These are phyloP conservation scores for Xestia xanthographa DNA, from an alignment of 2,888 invertebrate genomes.

Conservation along the genomic window DNA sequence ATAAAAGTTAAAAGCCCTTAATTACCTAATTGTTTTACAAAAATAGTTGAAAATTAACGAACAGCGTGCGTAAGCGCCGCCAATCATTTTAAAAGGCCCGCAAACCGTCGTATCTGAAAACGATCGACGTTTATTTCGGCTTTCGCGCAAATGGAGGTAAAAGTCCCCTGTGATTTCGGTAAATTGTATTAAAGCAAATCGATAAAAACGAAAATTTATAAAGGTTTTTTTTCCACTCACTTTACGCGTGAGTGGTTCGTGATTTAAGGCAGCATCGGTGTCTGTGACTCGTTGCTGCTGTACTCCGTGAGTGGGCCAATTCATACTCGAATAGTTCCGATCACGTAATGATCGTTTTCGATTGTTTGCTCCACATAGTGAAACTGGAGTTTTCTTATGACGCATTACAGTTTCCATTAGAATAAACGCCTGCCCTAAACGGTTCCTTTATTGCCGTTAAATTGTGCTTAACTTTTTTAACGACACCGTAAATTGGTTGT, in stretches of 20 bases:
- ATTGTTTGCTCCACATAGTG: slow-evolving; percentile 71
- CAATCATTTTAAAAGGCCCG: slow-evolving; percentile 72
- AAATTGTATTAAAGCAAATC: slow-evolving; percentile 82
- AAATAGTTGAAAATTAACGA: slow-evolving; percentile 61
- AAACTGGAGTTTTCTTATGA: slow-evolving; percentile 62
- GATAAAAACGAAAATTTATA: slow-evolving; percentile 81
- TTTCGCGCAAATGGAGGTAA: slow-evolving; percentile 83
- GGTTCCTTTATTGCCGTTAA: slow-evolving; percentile 47
- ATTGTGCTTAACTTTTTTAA: slow-evolving; percentile 51
- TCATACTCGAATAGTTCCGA: slow-evolving; percentile 64
- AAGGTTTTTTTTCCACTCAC: slow-evolving; percentile 78
- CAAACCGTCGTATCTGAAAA: slow-evolving; percentile 64
- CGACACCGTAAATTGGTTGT: slow-evolving; percentile 45
- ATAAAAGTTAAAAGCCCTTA: slow-evolving; percentile 48
- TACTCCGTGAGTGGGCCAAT: slow-evolving; percentile 69
- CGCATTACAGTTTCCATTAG: slow-evolving; percentile 52
- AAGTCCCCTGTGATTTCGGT: slow-evolving; percentile 80
- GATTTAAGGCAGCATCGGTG: slow-evolving; percentile 79
- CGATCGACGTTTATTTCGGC: slow-evolving; percentile 69
- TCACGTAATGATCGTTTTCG: slow-evolving; percentile 69
- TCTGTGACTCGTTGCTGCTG: slow-evolving; percentile 67
- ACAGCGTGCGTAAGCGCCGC: slow-evolving; percentile 40
- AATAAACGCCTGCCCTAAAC: slow-evolving; percentile 59
- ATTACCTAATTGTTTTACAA: slow-evolving; percentile 62
- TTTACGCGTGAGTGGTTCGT: slow-evolving; percentile 87